phyloP scores from a whole-genome alignment of 1,140 invertebrate genomes.

The Anadara kagoshimensis region DNA sequence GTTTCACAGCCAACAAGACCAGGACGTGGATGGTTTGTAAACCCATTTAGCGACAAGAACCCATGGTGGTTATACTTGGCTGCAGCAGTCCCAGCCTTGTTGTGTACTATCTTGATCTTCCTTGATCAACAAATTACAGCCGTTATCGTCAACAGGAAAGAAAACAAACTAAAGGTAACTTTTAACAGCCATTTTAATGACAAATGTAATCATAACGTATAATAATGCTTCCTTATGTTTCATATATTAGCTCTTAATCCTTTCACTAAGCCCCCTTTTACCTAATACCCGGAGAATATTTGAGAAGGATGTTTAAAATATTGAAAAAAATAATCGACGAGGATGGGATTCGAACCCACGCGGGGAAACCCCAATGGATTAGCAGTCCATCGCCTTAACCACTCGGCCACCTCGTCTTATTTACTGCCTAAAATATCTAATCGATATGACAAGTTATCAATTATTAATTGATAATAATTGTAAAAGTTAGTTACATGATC shows the following conservation, averaged over 20 bases:
- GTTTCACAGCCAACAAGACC: slow-evolving; percentile 77
- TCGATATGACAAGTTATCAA: no score
- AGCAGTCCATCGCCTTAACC: slow-evolving; percentile 77
- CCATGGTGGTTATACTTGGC: slow-evolving; percentile 89
- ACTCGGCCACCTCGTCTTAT: slow-evolving; percentile 76
- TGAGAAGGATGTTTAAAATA: no score
- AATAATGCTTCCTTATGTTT: no score
- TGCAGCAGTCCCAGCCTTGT: slow-evolving; percentile 90
- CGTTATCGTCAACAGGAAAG: slow-evolving; percentile 98
- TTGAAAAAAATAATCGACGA: slow-evolving; percentile 63
- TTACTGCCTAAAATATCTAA: no score
- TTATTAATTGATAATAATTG: no score
- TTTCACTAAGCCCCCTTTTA: no score
- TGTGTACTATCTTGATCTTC: slow-evolving; percentile 98
- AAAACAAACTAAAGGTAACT: slow-evolving; percentile 93
- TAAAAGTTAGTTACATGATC: no score
- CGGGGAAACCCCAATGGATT: slow-evolving; percentile 76
- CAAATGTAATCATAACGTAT: no score
- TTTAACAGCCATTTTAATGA: no score
- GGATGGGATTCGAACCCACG: slow-evolving; percentile 76
- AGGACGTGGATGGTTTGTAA: slow-evolving; percentile 89
- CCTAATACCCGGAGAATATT: no score
- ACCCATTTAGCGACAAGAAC: slow-evolving; percentile 86
- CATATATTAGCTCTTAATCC: no score
- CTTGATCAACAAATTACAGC: slow-evolving; percentile 99